A percentile compares a stretch with the other conserved stretches of the same genome.
These are phyloP conservation scores for Thymelicus lineola DNA, from an alignment of 2,888 invertebrate genomes.

Conservation along the genomic window DNA sequence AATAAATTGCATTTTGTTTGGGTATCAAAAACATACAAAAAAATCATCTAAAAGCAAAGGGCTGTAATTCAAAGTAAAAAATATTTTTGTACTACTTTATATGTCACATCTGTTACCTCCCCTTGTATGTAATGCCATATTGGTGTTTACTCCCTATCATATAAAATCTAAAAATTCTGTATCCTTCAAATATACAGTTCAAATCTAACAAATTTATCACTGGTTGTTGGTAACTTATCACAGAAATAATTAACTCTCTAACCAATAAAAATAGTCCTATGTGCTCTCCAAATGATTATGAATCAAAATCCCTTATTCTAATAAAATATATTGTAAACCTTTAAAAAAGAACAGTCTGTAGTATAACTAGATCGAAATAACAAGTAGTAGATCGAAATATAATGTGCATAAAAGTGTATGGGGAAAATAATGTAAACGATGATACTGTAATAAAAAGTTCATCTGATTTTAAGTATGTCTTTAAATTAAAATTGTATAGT, in stretches of 20 bases:
- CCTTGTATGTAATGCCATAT: not conserved
- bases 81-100: slow-evolving; percentile 18
- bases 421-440: not conserved
- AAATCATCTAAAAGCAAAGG: slow-evolving; percentile 8
- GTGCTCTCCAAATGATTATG: not conserved
- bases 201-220: not conserved
- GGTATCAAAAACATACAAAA: not conserved
- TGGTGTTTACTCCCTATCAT: slow-evolving; percentile 18
- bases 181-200: no score
- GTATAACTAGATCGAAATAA: no score
- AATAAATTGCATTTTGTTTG: slow-evolving; percentile 3
- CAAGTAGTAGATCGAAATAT: no score
- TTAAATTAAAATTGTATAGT: no score
- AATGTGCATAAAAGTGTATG: not conserved
- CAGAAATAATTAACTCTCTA: not conserved
- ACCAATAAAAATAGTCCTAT: not conserved
- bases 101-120: slow-evolving; percentile 24
- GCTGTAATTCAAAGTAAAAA: slow-evolving; percentile 34
- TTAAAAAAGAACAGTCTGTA: not conserved
- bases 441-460: no score
- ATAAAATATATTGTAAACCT: not conserved
- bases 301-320: not conserved
- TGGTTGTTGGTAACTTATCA: slow-evolving; percentile 1
- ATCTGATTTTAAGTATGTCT: no score
- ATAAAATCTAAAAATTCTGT: not conserved